A percentile compares a stretch with the other conserved stretches of the same genome.
Conservation (phyloP, 2,888 invertebrate species). For the Mactromeris polynyma region DNA sequence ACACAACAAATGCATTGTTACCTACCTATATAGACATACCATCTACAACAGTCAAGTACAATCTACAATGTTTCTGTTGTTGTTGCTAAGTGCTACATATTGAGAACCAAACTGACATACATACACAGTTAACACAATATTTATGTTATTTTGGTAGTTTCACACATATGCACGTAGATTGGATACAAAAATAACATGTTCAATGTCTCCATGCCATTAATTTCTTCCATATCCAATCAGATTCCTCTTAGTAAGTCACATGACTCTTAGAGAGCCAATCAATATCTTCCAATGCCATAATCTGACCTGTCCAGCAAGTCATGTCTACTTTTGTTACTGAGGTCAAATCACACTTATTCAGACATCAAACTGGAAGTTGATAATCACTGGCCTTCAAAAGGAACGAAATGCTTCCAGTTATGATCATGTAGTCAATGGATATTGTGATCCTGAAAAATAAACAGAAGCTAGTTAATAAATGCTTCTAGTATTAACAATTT, state of each 20-base stretch:
- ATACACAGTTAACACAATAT: not conserved
- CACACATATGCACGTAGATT: not conserved
- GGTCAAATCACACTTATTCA: not conserved
- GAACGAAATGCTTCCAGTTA: constrained; percentile 14
- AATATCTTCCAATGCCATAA: not conserved
- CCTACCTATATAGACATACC: not conserved
- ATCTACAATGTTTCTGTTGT: not conserved
- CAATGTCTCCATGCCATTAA: not conserved
- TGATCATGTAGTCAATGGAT: not conserved
- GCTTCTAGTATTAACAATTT: no score
- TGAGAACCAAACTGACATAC: not conserved
- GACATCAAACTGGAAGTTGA: not conserved
- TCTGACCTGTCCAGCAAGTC: constrained; percentile 21
- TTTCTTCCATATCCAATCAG: not conserved
- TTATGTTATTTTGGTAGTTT: not conserved
- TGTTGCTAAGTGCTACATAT: not conserved
- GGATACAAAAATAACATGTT: constrained; percentile 17
- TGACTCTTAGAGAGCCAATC: constrained; percentile 33
- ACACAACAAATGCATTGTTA: not conserved
- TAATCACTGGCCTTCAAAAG: constrained; percentile 16
- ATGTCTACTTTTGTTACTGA: constrained; percentile 1
- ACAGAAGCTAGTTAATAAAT: no score
- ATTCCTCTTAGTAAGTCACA: not conserved
- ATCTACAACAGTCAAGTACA: not conserved
- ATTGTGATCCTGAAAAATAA: not conserved